Conservation (phyloP, 2,888 invertebrate species). For the Achlya flavicornis region DNA sequence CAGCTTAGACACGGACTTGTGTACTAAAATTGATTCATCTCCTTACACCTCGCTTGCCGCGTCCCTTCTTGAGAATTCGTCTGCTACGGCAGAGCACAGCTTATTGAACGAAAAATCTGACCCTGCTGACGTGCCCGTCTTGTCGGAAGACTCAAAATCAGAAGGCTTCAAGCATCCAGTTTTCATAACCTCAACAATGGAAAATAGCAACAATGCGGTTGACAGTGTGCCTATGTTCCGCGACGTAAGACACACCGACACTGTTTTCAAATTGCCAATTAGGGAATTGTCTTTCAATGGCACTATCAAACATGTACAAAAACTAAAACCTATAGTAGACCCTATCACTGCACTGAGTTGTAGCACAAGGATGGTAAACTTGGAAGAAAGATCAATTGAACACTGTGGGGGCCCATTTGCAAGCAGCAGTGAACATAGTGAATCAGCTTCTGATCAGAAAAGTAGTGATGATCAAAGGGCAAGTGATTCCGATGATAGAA, state of each 20-base stretch:
- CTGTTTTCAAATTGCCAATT: slow-evolving; percentile 75
- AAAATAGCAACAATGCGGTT: slow-evolving; percentile 80
- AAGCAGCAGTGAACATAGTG: slow-evolving; percentile 33
- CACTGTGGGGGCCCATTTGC: slow-evolving; percentile 29
- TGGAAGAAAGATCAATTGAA: slow-evolving; percentile 50
- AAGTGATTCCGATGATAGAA: slow-evolving; percentile 41
- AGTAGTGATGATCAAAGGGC: slow-evolving; percentile 35
- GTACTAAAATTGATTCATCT: slow-evolving; percentile 55
- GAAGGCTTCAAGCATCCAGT: slow-evolving; percentile 63
- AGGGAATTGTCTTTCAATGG: slow-evolving; percentile 78
- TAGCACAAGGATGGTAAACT: slow-evolving; percentile 43
- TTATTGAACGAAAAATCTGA: slow-evolving; percentile 67
- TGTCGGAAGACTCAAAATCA: slow-evolving; percentile 70
- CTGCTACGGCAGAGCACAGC: slow-evolving; percentile 60
- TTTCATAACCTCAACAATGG: slow-evolving; percentile 79
- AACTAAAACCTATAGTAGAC: slow-evolving; percentile 75
- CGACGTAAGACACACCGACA: slow-evolving; percentile 62
- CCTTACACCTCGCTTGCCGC: slow-evolving; percentile 56
- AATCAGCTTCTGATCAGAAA: slow-evolving; percentile 37
- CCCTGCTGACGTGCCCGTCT: slow-evolving; percentile 57
- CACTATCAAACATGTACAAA: slow-evolving; percentile 76
- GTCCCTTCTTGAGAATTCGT: slow-evolving; percentile 62
- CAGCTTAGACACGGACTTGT: slow-evolving; percentile 54
- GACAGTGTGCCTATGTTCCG: slow-evolving; percentile 74
- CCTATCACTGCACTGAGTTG: slow-evolving; percentile 69